Percentiles rank a stretch among this genome's conserved stretches.
phyloP scores from a whole-genome alignment of 2,113 vertebrate species.

The Halichoerus grypus region DNA sequence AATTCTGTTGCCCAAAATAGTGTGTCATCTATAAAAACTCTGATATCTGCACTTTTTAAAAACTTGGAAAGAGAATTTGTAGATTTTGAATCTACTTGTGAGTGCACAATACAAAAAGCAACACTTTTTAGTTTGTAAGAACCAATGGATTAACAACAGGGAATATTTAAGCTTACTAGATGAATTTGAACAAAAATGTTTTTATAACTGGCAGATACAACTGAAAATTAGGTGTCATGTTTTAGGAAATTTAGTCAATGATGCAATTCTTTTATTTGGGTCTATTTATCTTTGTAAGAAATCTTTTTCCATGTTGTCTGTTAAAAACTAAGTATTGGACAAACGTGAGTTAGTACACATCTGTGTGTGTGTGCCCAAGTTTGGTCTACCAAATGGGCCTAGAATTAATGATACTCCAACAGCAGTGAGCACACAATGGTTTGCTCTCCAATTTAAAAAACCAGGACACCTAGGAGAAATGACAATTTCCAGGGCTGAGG shows the following conservation, averaged over 20 bases:
- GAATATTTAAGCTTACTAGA: not conserved
- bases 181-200: not conserved
- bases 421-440: not conserved
- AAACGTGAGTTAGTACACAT: not conserved
- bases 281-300: not conserved
- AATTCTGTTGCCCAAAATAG: conserved; percentile 23
- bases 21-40: conserved; percentile 33
- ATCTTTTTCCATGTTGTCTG: not conserved
- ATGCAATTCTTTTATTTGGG: not conserved
- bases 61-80: not conserved
- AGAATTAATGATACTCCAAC: not conserved
- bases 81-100: not conserved
- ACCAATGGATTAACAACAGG: not conserved
- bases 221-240: not conserved
- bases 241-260: conserved; percentile 2
- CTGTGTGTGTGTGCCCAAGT: not conserved
- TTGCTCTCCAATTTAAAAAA: not conserved
- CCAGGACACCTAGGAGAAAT: not conserved
- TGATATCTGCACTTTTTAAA: conserved; percentile 5
- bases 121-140: not conserved
- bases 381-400: not conserved
- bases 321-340: conserved; percentile 13
- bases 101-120: not conserved
- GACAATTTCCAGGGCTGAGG: not conserved
- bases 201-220: not conserved